Conservation (phyloP, 2,113 vertebrate species). For the Nerophis ophidion region DNA sequence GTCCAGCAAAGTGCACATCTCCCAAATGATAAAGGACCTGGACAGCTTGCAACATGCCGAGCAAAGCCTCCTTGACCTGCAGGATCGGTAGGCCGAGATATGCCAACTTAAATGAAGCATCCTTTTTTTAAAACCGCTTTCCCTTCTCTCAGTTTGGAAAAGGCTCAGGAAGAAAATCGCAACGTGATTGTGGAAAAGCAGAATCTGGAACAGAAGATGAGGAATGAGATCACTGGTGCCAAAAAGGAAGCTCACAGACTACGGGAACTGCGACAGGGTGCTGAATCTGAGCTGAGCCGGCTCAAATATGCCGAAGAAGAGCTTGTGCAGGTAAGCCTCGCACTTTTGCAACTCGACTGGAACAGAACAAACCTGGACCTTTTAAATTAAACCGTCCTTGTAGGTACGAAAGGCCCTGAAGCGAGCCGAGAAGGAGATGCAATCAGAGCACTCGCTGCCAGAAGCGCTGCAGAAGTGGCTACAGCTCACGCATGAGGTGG, state of each 20-base stretch:
- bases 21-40: slow-evolving; percentile 98
- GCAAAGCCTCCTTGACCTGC: slow-evolving; percentile 88
- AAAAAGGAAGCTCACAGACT: slow-evolving; percentile 91
- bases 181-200: slow-evolving; percentile 97
- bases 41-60: slow-evolving; percentile 94
- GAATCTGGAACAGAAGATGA: slow-evolving; percentile 96
- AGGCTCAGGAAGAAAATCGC: slow-evolving; percentile 96
- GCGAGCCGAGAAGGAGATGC: slow-evolving; percentile 94
- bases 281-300: slow-evolving; percentile 90
- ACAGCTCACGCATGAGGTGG: slow-evolving; percentile 95
- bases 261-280: slow-evolving; percentile 85
- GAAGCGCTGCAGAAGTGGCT: slow-evolving; percentile 98
- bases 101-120: background rate
- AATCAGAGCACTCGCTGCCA: slow-evolving; percentile 89
- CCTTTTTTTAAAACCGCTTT: background rate
- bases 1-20: slow-evolving; percentile 91
- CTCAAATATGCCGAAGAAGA: slow-evolving; percentile 97
- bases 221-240: slow-evolving; percentile 91
- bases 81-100: slow-evolving; percentile 78
- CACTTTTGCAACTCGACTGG: background rate
- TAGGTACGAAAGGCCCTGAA: slow-evolving; percentile 96
- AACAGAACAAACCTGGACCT: background rate
- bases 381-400: background rate
- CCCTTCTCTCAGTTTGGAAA: slow-evolving; percentile 78
- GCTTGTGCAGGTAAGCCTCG: slow-evolving; percentile 83